Conservation (phyloP, 2,888 invertebrate genomes). For the Formica aserva region DNA sequence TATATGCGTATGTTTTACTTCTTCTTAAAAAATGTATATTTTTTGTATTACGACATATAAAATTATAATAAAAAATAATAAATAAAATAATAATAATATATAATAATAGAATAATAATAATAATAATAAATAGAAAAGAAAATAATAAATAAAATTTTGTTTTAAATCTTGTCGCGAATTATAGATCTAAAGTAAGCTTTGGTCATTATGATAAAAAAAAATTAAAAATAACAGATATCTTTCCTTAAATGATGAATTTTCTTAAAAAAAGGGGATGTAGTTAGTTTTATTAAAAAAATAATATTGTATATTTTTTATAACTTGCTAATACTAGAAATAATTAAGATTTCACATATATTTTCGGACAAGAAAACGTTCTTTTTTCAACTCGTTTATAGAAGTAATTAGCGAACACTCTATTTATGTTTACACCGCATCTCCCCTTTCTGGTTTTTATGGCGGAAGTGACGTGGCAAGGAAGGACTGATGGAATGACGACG, state of each 20-base stretch:
- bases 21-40: background rate
- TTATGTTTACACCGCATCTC: background rate
- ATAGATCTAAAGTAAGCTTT: background rate
- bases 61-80: background rate
- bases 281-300: background rate
- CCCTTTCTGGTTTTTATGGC: slow-evolving; percentile 15
- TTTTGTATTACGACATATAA: background rate
- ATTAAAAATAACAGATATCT: background rate
- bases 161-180: background rate
- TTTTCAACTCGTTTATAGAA: slow-evolving; percentile 2
- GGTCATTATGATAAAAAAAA: background rate
- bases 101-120: too few relatives aligned
- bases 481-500: slow-evolving; percentile 29
- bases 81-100: too few relatives aligned
- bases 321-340: background rate
- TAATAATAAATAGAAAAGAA: background rate
- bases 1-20: background rate
- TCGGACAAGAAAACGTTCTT: background rate
- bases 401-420: background rate
- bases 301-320: background rate
- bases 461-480: slow-evolving; percentile 26
- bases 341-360: background rate
- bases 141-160: background rate
- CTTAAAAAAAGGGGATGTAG: background rate
- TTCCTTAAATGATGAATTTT: background rate